These are phyloP conservation scores for Theonella swinhoei DNA, from an alignment of 37 sponge, comb jelly and placozoan species.

Conservation along the genomic window DNA sequence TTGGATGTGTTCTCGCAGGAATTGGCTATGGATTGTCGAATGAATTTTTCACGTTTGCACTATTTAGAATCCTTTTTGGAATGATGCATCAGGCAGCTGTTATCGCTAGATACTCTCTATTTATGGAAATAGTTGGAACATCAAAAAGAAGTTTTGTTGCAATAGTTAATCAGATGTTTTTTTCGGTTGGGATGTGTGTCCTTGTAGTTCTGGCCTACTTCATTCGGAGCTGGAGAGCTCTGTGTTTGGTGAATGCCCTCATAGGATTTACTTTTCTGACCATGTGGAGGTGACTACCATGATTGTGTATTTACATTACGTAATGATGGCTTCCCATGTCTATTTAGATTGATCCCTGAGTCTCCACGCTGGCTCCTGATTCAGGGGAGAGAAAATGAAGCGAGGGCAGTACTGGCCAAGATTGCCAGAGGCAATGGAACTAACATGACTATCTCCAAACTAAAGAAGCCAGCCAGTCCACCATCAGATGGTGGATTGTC, in stretches of 20 bases:
- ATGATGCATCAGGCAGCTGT: conserved; percentile 12
- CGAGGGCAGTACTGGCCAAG: conserved; percentile 30
- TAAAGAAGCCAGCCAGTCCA: conserved; percentile 1
- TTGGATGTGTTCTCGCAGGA: background rate
- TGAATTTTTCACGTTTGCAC: conserved; percentile 10
- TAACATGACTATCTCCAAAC: background rate
- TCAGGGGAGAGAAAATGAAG: conserved; percentile 43
- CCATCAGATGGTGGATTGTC: background rate
- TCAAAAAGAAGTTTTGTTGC: conserved; percentile 19
- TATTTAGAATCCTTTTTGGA: conserved; percentile 25
- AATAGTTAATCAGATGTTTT: conserved; percentile 1
- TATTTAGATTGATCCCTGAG: conserved; percentile 60
- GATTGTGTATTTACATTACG: background rate
- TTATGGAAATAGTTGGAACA: conserved; percentile 42
- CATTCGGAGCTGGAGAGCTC: conserved; percentile 47
- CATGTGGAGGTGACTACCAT: conserved; percentile 25
- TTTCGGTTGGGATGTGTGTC: conserved; percentile 10
- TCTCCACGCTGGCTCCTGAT: conserved; percentile 80
- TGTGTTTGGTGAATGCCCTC: conserved; percentile 3
- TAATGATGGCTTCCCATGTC: background rate
- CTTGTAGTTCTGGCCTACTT: conserved; percentile 45
- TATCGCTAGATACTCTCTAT: conserved; percentile 33
- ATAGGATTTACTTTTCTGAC: background rate
- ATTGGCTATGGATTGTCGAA: conserved; percentile 18
- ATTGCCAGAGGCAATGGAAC: conserved; percentile 64